Evolutionary conservation across 2,113 vertebrate species (phyloP).

Genomic region (Elephas maximus): DNA sequence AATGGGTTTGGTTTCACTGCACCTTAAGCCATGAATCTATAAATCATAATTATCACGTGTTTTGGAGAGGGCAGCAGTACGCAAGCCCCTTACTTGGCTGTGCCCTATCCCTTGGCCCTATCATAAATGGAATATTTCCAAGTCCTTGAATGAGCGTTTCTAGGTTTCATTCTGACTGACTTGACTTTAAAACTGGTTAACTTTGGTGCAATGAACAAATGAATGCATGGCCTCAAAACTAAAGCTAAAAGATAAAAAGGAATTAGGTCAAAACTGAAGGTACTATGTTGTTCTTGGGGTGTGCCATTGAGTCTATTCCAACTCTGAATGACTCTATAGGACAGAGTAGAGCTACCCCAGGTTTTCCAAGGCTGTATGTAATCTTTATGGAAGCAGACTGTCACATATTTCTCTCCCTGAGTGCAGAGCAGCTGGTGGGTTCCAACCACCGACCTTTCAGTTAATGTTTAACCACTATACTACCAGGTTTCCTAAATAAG

Average conservation of each 20-base stretch:
- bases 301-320: neutral
- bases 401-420: too few species aligned
- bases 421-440: neutral
- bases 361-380: too few species aligned
- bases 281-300: neutral
- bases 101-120: neutral
- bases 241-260: neutral
- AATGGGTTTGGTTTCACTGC: neutral
- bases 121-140: neutral
- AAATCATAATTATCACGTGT: neutral
- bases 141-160: neutral
- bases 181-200: constrained; percentile 38
- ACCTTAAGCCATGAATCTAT: neutral
- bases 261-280: neutral
- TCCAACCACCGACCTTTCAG: neutral
- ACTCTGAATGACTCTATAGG: neutral
- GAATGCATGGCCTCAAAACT: neutral
- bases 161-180: neutral
- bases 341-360: neutral
- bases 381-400: too few species aligned
- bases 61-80: neutral
- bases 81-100: neutral
- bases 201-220: neutral
- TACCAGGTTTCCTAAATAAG: neutral
- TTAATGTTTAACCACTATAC: too few species aligned